Base-by-base conservation (phyloP, 1,140 invertebrate species). In the Panulirus ornatus region DNA sequence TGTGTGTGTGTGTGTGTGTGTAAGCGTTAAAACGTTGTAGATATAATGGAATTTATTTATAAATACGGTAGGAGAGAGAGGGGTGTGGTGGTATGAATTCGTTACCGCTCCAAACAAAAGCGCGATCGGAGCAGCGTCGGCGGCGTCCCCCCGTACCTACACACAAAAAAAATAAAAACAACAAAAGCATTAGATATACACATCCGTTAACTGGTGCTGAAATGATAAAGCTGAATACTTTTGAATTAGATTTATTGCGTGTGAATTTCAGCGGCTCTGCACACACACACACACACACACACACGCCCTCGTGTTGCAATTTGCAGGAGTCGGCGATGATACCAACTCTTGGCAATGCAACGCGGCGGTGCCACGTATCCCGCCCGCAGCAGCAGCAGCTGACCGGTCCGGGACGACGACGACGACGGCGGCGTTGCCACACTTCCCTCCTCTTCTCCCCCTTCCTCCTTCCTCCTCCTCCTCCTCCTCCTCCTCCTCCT, bases 271-370 rank as follows among this genome's bases (percentile, higher is more conserved):
- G n/a, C 5, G 58, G 58, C 58, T 27, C 27, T 66, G 58, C 58
- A 6, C 58, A 27, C 58, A 5, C 19, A 16, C 54, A 58, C 54
- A 0, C 19, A 58, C 54, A n/a, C n/a, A n/a, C n/a, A n/a, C n/a
- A n/a, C 54, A 19, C 54, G 8, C 58, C 40, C 75, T n/a, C n/a
- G 75, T 76, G 75, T 76, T 76, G 75, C 75, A 76, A 76, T 76
- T 76, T 76, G 75, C 75, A 76, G 44, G 75, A 76, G 75, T 76
- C 75, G 40, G 75, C 75, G 75, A 76, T 76, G 75, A 76, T 76
- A 75, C 75, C 75, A 76, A 76, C 75, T 76, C 75, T 76, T 76
- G 75, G 75, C 75, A 76, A 76, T 76, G 75, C 75, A 76, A 76
- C 6, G 14, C 75, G 16, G 75, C 44, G 75, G 75, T 76, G 75